Evolutionary conservation across 2,113 vertebrate genomes (phyloP).

Genomic region (Antechinus flavipes): DNA sequence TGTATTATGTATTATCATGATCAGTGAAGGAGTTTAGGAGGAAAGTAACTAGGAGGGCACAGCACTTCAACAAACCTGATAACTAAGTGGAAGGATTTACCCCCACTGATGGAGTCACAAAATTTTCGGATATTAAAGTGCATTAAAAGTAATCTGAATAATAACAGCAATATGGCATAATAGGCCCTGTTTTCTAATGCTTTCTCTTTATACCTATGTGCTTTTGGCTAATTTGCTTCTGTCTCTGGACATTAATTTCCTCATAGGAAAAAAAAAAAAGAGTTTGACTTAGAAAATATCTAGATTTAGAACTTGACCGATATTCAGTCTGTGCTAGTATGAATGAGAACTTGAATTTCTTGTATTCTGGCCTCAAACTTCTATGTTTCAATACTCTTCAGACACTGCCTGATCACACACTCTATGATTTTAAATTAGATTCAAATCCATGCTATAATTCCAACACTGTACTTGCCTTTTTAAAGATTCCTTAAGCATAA

Average conservation of each 20-base stretch:
- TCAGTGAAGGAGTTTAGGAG: too few relatives aligned
- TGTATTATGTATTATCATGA: too few relatives aligned
- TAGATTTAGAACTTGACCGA: neutral
- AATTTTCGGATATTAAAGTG: neutral
- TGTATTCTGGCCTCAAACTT: neutral
- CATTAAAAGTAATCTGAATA: neutral
- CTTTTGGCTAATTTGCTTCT: neutral
- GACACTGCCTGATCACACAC: neutral
- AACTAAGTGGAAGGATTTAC: neutral
- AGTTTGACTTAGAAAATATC: neutral
- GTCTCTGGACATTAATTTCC: neutral
- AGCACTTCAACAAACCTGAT: neutral
- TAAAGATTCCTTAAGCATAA: constrained; percentile 29
- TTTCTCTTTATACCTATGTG: neutral
- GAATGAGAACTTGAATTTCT: neutral
- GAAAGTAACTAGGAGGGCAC: too few relatives aligned
- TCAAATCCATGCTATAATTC: neutral
- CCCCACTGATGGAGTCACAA: neutral
- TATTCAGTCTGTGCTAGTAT: neutral
- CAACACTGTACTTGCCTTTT: neutral
- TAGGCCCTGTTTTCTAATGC: neutral
- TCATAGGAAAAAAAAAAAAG: neutral
- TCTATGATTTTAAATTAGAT: constrained; percentile 24
- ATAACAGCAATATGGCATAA: neutral
- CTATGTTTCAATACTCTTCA: neutral